Conservation (phyloP, 2,113 vertebrate genomes). For the Speoplatyrhinus poulsoni region DNA sequence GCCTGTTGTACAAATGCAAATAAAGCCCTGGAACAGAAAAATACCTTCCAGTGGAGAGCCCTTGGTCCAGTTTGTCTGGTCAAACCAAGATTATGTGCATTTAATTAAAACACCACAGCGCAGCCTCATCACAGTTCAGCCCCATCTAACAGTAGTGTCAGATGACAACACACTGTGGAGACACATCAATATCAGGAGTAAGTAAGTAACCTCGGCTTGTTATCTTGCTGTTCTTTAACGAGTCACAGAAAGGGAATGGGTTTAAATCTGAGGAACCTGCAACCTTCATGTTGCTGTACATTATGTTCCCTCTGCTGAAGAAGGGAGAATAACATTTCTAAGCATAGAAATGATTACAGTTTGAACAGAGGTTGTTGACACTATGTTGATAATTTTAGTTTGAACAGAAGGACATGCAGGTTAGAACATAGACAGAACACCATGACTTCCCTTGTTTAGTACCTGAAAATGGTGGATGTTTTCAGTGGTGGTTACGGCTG, state of each 20-base stretch:
- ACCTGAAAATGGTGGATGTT: too few relatives aligned
- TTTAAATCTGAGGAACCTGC: conserved; percentile 1
- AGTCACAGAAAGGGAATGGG: conserved; percentile 27
- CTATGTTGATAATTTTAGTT: too few relatives aligned
- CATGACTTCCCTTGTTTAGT: conserved; percentile 1
- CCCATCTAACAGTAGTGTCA: conserved; percentile 22
- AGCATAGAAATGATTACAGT: too few relatives aligned
- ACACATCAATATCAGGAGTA: conserved; percentile 60
- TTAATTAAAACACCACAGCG: conserved; percentile 16
- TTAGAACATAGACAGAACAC: conserved; percentile 7
- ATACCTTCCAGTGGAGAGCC: not conserved
- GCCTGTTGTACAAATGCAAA: conserved; percentile 35
- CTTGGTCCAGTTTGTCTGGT: conserved; percentile 4
- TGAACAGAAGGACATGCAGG: too few relatives aligned
- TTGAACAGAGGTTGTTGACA: too few relatives aligned
- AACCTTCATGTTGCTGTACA: too few relatives aligned
- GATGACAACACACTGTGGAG: conserved; percentile 10
- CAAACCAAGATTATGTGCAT: not conserved
- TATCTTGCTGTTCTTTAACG: conserved; percentile 51
- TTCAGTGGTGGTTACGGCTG: too few relatives aligned
- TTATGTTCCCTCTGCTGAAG: too few relatives aligned
- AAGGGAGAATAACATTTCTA: too few relatives aligned
- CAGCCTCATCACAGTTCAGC: conserved; percentile 25
- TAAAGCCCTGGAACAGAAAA: conserved; percentile 17
- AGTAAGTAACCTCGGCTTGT: conserved; percentile 55